These are phyloP conservation scores for Spodoptera exigua DNA, from an alignment of 2,888 invertebrate species.

Conservation along the genomic window DNA sequence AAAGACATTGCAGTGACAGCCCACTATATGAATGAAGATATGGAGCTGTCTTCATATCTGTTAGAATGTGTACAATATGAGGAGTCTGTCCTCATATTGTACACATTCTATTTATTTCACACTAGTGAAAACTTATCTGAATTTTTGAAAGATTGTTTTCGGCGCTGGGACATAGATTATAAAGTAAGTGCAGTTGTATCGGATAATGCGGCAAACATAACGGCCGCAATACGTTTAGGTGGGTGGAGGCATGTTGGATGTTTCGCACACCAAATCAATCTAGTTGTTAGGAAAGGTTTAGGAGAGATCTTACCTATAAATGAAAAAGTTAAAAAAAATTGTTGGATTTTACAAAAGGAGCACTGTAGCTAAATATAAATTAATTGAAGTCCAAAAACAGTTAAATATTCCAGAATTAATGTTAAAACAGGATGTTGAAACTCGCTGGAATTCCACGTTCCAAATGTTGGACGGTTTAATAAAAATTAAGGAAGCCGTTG, in stretches of 20 bases:
- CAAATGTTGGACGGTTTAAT: constrained; percentile 26
- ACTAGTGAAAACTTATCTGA: constrained; percentile 28
- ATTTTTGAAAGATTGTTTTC: constrained; percentile 29
- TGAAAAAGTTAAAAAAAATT: constrained; percentile 34
- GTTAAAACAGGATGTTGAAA: constrained; percentile 34
- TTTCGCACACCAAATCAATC: constrained; percentile 61
- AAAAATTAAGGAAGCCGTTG: constrained; percentile 25
- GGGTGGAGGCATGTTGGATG: constrained; percentile 48
- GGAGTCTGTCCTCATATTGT: too few relatives aligned
- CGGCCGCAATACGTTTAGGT: constrained; percentile 49
- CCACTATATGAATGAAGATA: constrained; percentile 54
- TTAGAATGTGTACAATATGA: constrained; percentile 11
- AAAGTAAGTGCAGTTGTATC: constrained; percentile 51
- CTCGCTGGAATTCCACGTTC: constrained; percentile 21
- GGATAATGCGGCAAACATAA: constrained; percentile 60
- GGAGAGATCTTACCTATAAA: constrained; percentile 26
- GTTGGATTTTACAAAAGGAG: constrained; percentile 52
- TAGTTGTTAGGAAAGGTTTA: constrained; percentile 56
- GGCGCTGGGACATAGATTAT: constrained; percentile 26
- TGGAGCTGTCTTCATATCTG: constrained; percentile 23
- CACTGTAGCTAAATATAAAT: constrained; percentile 27
- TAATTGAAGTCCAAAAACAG: constrained; percentile 25
- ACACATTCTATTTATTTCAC: too few relatives aligned
- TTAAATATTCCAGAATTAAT: constrained; percentile 24
- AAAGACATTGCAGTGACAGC: constrained; percentile 61